phyloP scores from a whole-genome alignment of 2,113 vertebrate genomes.

The Hydrochoerus hydrochaeris region DNA sequence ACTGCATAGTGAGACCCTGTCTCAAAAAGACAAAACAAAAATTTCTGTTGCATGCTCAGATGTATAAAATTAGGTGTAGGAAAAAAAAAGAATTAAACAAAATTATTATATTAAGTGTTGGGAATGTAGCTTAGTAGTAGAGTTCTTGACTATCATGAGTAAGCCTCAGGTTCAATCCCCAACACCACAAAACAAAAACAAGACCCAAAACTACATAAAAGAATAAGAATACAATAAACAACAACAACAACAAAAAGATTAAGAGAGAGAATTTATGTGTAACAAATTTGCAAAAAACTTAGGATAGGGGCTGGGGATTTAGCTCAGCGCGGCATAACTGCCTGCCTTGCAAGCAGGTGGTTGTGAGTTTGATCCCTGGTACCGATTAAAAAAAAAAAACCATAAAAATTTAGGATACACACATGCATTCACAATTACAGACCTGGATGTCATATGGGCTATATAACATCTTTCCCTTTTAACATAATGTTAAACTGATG shows the following conservation, averaged over 20 bases:
- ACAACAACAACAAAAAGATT: not conserved
- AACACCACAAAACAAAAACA: not conserved
- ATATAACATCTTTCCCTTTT: not conserved
- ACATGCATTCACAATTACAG: conserved; percentile 4
- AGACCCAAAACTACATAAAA: not conserved
- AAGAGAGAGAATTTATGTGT: conserved; percentile 25
- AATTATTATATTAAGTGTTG: not conserved
- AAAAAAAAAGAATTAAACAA: not conserved
- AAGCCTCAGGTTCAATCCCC: not conserved
- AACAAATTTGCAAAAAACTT: conserved; percentile 22
- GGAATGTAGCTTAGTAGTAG: not conserved
- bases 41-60: not conserved
- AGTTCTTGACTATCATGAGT: not conserved
- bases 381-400: too few relatives aligned
- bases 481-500: conserved; percentile 1
- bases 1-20: too few relatives aligned
- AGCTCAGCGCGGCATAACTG: too few relatives aligned
- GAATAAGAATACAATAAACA: not conserved
- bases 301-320: too few relatives aligned
- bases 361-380: too few relatives aligned
- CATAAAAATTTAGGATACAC: too few relatives aligned
- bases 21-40: too few relatives aligned
- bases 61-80: conserved; percentile 12
- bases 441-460: not conserved
- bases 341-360: too few relatives aligned